Conservation (phyloP, 2,113 vertebrate genomes). For the Marmota monax region DNA sequence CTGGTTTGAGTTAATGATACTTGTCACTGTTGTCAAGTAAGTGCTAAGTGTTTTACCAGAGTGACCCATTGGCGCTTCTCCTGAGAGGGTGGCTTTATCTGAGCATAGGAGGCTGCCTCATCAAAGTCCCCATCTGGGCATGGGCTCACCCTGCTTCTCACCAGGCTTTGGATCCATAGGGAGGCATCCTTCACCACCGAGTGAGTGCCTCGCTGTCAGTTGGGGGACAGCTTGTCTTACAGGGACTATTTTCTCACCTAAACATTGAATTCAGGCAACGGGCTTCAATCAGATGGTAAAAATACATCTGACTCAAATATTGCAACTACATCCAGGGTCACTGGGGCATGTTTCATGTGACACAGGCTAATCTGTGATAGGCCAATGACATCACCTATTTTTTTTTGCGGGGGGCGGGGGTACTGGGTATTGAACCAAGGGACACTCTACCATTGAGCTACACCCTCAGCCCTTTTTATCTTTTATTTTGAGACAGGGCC, state of each 20-base stretch:
- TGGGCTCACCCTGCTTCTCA: background rate
- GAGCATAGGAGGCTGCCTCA: background rate
- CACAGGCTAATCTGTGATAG: background rate
- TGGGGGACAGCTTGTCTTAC: background rate
- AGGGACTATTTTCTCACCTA: background rate
- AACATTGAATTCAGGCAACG: background rate
- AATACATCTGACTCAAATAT: background rate
- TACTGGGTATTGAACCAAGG: background rate
- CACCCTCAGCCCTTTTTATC: background rate
- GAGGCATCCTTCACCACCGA: no score
- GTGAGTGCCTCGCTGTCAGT: accelerated
- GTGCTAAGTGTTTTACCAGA: accelerated
- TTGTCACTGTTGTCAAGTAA: background rate
- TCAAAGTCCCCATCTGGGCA: background rate
- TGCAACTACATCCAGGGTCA: accelerated
- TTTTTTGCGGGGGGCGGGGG: no score
- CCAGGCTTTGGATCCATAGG: no score
- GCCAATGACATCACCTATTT: background rate
- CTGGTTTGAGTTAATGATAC: background rate
- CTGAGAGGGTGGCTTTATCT: background rate
- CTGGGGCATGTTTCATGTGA: background rate
- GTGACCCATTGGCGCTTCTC: background rate
- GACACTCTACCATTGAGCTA: background rate
- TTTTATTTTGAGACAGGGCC: background rate
- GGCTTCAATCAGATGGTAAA: background rate